Conservation (phyloP, 2,888 invertebrate genomes). For the Elmis aenea region DNA sequence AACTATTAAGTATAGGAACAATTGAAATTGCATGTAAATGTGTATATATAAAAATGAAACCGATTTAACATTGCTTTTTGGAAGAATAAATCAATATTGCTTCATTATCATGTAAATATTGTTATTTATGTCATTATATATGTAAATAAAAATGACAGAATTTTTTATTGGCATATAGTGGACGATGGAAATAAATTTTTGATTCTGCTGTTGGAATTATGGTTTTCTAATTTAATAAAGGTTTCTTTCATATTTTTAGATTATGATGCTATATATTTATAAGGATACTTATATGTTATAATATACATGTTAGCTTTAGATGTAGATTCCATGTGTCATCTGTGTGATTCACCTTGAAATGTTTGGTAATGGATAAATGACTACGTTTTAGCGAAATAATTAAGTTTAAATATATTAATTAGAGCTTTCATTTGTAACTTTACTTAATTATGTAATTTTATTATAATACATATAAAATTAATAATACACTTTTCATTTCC, state of each 20-base stretch:
- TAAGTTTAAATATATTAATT: constrained; percentile 29
- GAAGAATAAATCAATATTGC: neutral
- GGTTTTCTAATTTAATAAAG: neutral
- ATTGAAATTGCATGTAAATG: constrained; percentile 28
- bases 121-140: no score
- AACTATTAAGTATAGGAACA: constrained; percentile 18
- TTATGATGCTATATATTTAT: no score
- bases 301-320: no score
- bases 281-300: neutral
- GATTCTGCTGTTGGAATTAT: neutral
- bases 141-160: neutral
- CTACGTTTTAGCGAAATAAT: constrained; percentile 17
- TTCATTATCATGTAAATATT: no score
- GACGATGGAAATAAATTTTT: neutral
- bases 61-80: no score
- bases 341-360: constrained; percentile 30
- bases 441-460: neutral
- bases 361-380: constrained; percentile 28
- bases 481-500: no score
- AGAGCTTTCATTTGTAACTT: constrained; percentile 6
- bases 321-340: constrained; percentile 33
- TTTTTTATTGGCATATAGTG: neutral
- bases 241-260: no score
- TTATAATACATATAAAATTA: constrained; percentile 1
- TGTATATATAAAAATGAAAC: constrained; percentile 20